Conservation (phyloP, 92 coral and sea anemone genomes). For the Zoanthus solanderi region DNA sequence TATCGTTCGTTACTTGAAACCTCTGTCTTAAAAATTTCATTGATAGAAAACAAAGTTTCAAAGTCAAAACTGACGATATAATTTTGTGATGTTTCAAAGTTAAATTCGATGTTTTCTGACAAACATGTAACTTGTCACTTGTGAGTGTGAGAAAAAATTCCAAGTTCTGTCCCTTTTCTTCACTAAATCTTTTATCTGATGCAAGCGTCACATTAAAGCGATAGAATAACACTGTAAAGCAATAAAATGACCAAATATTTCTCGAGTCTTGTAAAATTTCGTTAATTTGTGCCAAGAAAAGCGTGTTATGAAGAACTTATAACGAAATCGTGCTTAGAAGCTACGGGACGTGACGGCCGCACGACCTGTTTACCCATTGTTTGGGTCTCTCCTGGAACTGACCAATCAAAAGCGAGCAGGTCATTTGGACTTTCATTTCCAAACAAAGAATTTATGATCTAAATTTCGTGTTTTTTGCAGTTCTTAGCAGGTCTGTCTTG, state of each 20-base stretch:
- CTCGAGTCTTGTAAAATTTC: neutral
- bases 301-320: neutral
- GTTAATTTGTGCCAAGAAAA: neutral
- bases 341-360: constrained; percentile 23
- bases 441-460: neutral
- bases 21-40: neutral
- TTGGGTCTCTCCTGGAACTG: constrained; percentile 1
- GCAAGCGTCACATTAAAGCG: too few species aligned
- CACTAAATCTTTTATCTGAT: too few species aligned
- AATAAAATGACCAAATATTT: neutral
- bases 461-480: neutral
- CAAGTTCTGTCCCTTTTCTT: too few species aligned
- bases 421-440: neutral
- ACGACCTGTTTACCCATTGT: constrained; percentile 6
- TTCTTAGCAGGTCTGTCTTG: neutral
- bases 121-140: too few species aligned
- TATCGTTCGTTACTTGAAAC: neutral
- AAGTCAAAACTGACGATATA: neutral
- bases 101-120: neutral
- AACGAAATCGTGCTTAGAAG: constrained; percentile 1
- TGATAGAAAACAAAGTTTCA: neutral
- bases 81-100: neutral
- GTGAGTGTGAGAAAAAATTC: too few species aligned
- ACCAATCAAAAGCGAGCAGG: constrained; percentile 34
- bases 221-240: neutral